phyloP scores from a whole-genome alignment of 1,140 invertebrate genomes.

The Apis mellifera region DNA sequence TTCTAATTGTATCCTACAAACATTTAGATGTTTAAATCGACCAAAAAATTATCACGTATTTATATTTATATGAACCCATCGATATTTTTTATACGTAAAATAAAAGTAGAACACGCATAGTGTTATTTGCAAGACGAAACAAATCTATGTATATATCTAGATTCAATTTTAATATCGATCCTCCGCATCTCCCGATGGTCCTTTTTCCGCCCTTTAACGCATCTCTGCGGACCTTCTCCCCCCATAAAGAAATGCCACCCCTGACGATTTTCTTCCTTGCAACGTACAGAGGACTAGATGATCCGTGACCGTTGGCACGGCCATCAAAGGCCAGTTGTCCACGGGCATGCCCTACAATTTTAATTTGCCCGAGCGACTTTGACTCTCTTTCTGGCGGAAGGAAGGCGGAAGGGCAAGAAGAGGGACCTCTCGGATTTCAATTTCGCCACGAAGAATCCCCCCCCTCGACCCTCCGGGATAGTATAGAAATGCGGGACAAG shows the following conservation, averaged over 20 bases:
- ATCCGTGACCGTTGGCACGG: constrained; percentile 44
- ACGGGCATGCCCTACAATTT: constrained; percentile 52
- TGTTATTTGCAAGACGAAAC: too few relatives aligned
- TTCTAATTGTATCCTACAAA: too few relatives aligned
- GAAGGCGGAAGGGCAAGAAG: constrained; percentile 56
- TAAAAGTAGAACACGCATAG: too few relatives aligned
- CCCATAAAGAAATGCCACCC: constrained; percentile 17
- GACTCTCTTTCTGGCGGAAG: constrained; percentile 57
- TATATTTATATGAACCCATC: too few relatives aligned
- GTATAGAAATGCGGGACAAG: constrained; percentile 78
- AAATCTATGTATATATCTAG: too few relatives aligned
- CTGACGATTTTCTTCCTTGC: constrained; percentile 14
- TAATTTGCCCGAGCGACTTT: constrained; percentile 71
- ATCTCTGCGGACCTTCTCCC: neutral
- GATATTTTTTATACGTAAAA: too few relatives aligned
- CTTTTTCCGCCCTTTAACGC: neutral
- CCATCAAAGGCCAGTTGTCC: constrained; percentile 53
- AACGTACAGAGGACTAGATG: constrained; percentile 34
- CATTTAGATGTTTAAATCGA: too few relatives aligned
- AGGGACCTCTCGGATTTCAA: constrained; percentile 77
- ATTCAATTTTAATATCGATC: neutral
- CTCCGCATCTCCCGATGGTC: neutral
- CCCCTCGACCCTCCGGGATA: constrained; percentile 66
- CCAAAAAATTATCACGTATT: too few relatives aligned
- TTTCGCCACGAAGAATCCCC: constrained; percentile 77